Base-by-base conservation (phyloP, 2,888 invertebrate species). In the Tetheella fluctuosa region DNA sequence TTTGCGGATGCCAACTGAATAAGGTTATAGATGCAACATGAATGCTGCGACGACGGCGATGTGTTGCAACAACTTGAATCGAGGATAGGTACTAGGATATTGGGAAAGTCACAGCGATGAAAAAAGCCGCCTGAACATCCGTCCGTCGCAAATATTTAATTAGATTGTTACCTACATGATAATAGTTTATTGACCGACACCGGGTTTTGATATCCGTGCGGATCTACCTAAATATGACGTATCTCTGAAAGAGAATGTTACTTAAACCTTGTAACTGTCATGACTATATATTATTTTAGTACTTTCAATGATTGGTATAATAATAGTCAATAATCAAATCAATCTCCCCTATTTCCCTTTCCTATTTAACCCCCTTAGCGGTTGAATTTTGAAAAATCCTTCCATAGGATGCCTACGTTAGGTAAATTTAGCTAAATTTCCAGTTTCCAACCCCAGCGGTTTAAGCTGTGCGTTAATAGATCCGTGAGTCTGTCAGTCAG, bases 1-100 rank as follows among this genome's bases (percentile, higher is more conserved):
- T 71, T 71, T 53, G 64, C 77, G 79, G 80, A 80, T 75, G 71
- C 62, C 67, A 64, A 60, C 42, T 54, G 64, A 64, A 67, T 67
- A 69, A 68, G 70, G 67, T 63, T 67, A 65, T 67, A 63, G 70
- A 67, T 71, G 73, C 73, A 71, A 73, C 59, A 30, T 61, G 66
- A 69, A 64, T 67, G 62, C 69, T 70, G 70, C 60, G 53, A 65
- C 62, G 59, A 34, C 34, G 30, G 10, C 10, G 34, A 13, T 64
- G 53, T 71, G 64, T 76, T 69, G 78, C 68, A 79, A 82, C 61
- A 17, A 20, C 20, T 17, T 23, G 34, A 55, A 37, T 55, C 25
- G 77, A 78, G 76, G 80, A 81, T 79, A 74, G 63, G 58, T 68
- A 73, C 69, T 64, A 80, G 83, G 84, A 83, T 81, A 71, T 83